Base-by-base conservation (phyloP, 2,888 invertebrate species). In the Sericinus montela region DNA sequence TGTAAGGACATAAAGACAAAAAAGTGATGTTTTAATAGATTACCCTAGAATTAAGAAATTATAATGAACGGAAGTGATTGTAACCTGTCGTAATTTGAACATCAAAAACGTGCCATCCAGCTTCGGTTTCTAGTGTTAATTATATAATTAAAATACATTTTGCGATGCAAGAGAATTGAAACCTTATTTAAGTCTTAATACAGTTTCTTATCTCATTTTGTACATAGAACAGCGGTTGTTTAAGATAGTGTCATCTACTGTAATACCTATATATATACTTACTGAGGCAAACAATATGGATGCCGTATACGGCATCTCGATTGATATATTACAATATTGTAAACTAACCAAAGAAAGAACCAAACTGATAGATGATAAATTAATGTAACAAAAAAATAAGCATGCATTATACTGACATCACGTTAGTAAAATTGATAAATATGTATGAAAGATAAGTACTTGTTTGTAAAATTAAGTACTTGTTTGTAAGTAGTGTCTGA, bases 111-210 rank as follows among this genome's bases (percentile, higher is more conserved):
- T 83, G 83, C 84, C 84, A 85, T 84, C 85, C 80, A 80, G 69
- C 60, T 58, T 78, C 72, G 63, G 67, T 78, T 62, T 72, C 63
- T 86, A 84, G 78, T 70, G 67, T 74, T 73, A 72, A 74, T 76
- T 70, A 65, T 65, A 69, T 67, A 70, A 77, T 28, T 15, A 35
- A 35, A n/a, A 45, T 44, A 81, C 75, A 76, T 73, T 80, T 81
- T 87, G 87, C 87, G 86, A 87, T 88, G 87, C 87, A 85, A 85
- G 87, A 83, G 87, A 88, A 87, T 88, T 88, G 87, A 88, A 80
- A 75, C 72, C 68, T 76, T 78, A 80, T 81, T 77, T 80, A 80
- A 75, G 78, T 72, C 68, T 72, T 73, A 72, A 70, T 69, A 75
- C 75, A 71, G 53, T 55, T 58, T 67, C 66, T 64, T 69, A 70